Percentiles rank a stretch among this genome's conserved stretches.
phyloP scores from a whole-genome alignment of 1,140 invertebrate genomes.

The Bombus difficillimus region DNA sequence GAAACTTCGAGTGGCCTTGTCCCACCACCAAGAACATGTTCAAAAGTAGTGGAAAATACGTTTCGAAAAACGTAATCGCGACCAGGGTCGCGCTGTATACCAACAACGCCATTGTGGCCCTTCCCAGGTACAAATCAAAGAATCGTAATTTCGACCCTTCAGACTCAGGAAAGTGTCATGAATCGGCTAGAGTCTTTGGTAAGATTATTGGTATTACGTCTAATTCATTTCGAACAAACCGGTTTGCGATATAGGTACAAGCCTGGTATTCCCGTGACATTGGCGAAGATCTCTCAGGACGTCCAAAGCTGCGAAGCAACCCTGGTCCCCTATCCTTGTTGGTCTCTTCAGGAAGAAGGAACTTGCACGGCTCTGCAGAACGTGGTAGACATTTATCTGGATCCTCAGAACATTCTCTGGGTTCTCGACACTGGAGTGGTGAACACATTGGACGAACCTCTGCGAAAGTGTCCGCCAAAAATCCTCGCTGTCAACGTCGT shows the following conservation, averaged over 20 bases:
- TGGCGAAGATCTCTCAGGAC: constrained; percentile 81
- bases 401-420: constrained; percentile 84
- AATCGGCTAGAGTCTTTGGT: no score
- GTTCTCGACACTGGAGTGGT: constrained; percentile 85
- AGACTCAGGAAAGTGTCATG: no score
- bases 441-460: constrained; percentile 82
- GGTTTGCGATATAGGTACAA: constrained; percentile 66
- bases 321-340: constrained; percentile 84
- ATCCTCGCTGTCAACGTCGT: constrained; percentile 83
- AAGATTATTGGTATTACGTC: no score
- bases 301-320: constrained; percentile 78
- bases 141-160: no score
- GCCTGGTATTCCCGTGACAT: constrained; percentile 83
- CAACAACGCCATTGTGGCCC: constrained; percentile 83
- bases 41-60: constrained; percentile 82
- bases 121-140: constrained; percentile 81
- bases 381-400: constrained; percentile 85
- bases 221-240: not conserved
- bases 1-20: constrained; percentile 84
- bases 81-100: constrained; percentile 83
- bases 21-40: constrained; percentile 82
- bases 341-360: constrained; percentile 85
- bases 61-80: constrained; percentile 84
- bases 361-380: constrained; percentile 84
- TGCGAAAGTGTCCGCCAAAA: constrained; percentile 83